These are phyloP conservation scores for Drosophila flavopinicola DNA, from an alignment of 2,888 invertebrate genomes.

Conservation along the genomic window DNA sequence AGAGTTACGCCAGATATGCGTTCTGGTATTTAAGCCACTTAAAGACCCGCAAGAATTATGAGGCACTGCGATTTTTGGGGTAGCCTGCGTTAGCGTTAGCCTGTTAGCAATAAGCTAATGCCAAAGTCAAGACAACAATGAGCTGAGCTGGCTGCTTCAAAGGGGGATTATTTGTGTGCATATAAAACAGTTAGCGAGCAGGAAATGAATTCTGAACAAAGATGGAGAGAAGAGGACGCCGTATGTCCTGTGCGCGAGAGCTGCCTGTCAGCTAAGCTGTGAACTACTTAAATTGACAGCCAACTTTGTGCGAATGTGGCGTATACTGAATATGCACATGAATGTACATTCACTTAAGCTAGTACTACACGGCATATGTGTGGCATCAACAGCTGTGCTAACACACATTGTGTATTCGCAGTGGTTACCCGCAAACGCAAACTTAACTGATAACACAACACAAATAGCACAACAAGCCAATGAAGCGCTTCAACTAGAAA, in stretches of 20 bases:
- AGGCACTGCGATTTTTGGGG: constrained; percentile 11
- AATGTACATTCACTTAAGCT: constrained; percentile 7
- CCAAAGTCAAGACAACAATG: constrained; percentile 35
- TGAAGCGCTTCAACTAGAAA: constrained; percentile 26
- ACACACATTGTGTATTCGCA: constrained; percentile 38
- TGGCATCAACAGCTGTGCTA: constrained; percentile 17
- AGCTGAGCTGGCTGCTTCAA: constrained; percentile 34
- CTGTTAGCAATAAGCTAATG: constrained; percentile 18
- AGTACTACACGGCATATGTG: constrained; percentile 22
- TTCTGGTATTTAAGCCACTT: constrained; percentile 47
- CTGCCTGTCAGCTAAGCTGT: constrained; percentile 35
- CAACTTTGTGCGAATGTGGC: constrained; percentile 18
- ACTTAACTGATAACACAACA: constrained; percentile 29
- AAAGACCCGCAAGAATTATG: constrained; percentile 47
- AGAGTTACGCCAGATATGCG: constrained; percentile 46
- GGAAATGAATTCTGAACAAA: constrained; percentile 54
- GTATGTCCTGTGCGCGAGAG: constrained; percentile 31
- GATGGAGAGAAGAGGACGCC: constrained; percentile 9
- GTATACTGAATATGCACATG: constrained; percentile 28
- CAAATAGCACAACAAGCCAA: constrained; percentile 42
- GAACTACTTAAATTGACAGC: constrained; percentile 40
- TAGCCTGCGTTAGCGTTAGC: constrained; percentile 1
- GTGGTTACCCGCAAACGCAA: constrained; percentile 48
- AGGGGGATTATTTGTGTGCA: constrained; percentile 52
- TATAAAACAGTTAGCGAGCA: constrained; percentile 57